Evolutionary conservation across 2,888 invertebrate species (phyloP), one percentile per base, ranked within the genome.

Genomic region (Agriopis marginaria): DNA sequence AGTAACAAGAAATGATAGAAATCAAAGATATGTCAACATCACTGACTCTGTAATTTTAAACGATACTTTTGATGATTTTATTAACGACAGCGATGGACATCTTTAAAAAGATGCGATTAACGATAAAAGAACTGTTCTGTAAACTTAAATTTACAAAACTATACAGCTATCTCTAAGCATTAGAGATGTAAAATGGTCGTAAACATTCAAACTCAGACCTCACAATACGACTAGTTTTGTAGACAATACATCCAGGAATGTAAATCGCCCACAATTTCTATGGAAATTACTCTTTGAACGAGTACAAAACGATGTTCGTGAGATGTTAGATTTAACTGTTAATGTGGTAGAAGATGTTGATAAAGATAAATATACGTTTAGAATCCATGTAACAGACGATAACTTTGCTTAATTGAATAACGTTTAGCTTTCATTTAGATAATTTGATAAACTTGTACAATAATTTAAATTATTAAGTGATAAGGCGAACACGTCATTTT

Each of bases 171-270:
- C 58, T 53, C 10, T 14, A 23, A 44, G n/a, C 39, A 68, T 70
- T 65, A 75, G 68, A 72, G 69, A 74, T 71, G 70, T 74, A 68
- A 69, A 71, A 67, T 50, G 66, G 66, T 67, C 71, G 72, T 74
- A 73, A 74, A 73, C 65, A 71, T 72, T 63, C 68, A 70, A 61
- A 70, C 42, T 49, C 40, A 68, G 71, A 71, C 74, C 74, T 68
- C 71, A 74, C 74, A 74, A 59, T 68, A 67, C 60, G 72, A 63
- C 62, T 55, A 49, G 63, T 66, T 63, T 54, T 49, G 42, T 69
- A 76, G 75, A 76, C 76, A 76, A 76, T 76, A 64, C 68, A 70
- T 60, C 49, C 45, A 64, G 58, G 75, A 76, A 76, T 76, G 69
- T 75, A 75, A 76, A 76, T 67, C 65, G 69, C 53, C 68, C 63